phyloP scores from a whole-genome alignment of 2,797 vertebrate species.

The Acanthiza pusilla region DNA sequence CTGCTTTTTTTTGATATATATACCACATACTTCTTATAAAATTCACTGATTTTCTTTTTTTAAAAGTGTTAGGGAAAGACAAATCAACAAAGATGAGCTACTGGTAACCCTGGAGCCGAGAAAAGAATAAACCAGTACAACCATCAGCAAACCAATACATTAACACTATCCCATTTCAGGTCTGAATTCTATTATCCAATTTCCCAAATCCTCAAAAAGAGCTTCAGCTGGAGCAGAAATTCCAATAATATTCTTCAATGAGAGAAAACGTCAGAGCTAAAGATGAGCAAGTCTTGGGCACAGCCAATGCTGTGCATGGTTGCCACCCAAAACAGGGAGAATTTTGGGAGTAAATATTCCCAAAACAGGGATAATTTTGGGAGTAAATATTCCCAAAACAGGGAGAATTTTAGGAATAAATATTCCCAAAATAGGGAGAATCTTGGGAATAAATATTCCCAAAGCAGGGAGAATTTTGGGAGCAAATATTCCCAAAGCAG shows the following conservation, averaged over 20 bases:
- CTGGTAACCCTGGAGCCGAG: neutral
- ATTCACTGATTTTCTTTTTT: neutral
- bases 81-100: neutral
- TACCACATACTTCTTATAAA: neutral
- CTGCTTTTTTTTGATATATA: neutral
- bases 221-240: neutral
- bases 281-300: neutral
- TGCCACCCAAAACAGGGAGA: no score
- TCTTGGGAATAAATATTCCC: no score
- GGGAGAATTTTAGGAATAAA: neutral
- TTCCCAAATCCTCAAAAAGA: neutral
- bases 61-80: neutral
- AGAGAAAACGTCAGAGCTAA: neutral
- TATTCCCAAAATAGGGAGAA: neutral
- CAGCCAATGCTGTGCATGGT: rapidly evolving
- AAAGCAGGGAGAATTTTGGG: no score
- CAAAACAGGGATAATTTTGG: neutral
- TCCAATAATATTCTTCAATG: neutral
- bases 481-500: neutral
- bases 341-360: neutral
- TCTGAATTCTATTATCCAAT: neutral
- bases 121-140: neutral
- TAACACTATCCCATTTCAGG: neutral
- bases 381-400: neutral
- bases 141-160: neutral